Conservation (phyloP, 2,113 vertebrate species). For the Crotalus helleri region DNA sequence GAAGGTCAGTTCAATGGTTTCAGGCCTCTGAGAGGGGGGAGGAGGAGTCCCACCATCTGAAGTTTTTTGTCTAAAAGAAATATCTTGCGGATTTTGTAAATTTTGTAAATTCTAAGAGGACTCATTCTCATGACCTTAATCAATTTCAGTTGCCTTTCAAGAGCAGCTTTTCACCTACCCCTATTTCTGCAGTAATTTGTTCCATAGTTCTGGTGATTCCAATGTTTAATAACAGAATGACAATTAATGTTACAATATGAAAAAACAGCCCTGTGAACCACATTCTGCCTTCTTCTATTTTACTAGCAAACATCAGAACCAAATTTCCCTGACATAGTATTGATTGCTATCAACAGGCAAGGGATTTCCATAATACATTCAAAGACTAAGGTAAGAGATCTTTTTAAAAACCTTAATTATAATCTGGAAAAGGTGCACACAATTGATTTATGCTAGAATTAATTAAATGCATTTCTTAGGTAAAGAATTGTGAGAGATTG, state of each 20-base stretch:
- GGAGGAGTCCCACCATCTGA: not conserved
- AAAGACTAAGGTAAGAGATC: constrained; percentile 85
- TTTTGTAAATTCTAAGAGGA: not conserved
- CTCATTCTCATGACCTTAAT: not conserved
- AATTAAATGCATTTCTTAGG: not conserved
- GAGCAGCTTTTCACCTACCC: not conserved
- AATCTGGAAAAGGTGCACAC: not conserved
- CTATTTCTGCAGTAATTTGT: not conserved
- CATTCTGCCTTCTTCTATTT: constrained; percentile 7
- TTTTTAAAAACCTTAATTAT: not conserved
- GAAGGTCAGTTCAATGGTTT: constrained; percentile 77
- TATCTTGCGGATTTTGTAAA: not conserved
- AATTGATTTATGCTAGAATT: not conserved
- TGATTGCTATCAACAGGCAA: constrained; percentile 90
- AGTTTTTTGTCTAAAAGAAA: not conserved
- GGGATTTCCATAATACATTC: constrained; percentile 88
- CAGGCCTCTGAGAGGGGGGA: not conserved
- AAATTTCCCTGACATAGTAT: constrained; percentile 85
- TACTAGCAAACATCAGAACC: constrained; percentile 90
- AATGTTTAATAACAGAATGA: not conserved
- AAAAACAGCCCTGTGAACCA: not conserved
- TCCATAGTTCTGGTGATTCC: not conserved
- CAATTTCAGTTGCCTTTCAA: not conserved
- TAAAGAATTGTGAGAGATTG: not conserved
- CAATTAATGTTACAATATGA: not conserved